Evolutionary conservation across 2,113 vertebrate species (phyloP).

Genomic region (Nanger granti): DNA sequence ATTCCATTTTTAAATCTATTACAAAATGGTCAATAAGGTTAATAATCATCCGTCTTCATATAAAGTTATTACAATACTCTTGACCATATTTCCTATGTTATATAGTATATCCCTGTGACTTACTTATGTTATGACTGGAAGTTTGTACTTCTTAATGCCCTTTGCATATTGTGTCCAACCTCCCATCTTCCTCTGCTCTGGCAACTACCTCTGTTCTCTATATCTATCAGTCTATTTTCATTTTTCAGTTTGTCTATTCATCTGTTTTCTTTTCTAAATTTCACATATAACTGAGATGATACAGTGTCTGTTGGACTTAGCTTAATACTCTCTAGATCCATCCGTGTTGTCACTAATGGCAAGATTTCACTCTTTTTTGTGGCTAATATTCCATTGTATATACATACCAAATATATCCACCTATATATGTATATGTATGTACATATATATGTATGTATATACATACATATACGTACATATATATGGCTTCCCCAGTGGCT

Average conservation of each 20-base stretch:
- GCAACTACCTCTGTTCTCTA: neutral
- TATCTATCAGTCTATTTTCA: neutral
- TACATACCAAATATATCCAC: neutral
- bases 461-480: neutral
- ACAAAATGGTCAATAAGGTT: neutral
- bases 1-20: neutral
- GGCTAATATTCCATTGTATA: neutral
- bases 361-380: neutral
- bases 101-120: neutral
- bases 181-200: neutral
- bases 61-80: neutral
- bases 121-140: neutral
- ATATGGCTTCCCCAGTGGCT: neutral
- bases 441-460: neutral
- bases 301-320: neutral
- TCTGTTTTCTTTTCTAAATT: neutral
- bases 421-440: neutral
- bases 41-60: neutral
- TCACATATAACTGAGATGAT: neutral
- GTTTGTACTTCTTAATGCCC: neutral
- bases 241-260: neutral
- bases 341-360: neutral
- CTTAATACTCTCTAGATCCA: neutral
- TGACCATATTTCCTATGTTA: neutral
- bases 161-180: neutral